Evolutionary conservation across 64 coral and sea anemone species (phyloP).

Genomic region (Pocillopora damicornis): DNA sequence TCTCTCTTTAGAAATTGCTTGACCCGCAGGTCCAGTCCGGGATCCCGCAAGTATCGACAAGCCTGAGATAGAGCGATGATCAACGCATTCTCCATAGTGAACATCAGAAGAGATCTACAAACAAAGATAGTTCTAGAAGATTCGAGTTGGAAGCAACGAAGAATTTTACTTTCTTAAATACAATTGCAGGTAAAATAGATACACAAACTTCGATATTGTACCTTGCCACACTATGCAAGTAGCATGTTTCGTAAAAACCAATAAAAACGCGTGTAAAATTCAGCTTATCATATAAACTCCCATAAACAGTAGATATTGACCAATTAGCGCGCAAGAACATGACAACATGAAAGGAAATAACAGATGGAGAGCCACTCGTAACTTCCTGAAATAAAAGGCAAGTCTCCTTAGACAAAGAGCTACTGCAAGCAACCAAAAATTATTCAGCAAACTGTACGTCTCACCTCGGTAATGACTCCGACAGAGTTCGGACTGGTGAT

Average conservation of each 20-base stretch:
- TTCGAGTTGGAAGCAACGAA: background rate
- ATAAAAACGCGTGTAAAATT: too few species aligned
- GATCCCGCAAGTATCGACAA: constrained; percentile 66
- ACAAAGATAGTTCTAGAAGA: background rate
- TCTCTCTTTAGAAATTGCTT: constrained; percentile 71
- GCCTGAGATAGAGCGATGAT: constrained; percentile 53
- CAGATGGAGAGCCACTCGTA: too few species aligned
- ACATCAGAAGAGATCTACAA: constrained; percentile 51
- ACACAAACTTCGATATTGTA: too few species aligned
- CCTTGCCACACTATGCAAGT: too few species aligned
- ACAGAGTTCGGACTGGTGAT: constrained; percentile 81
- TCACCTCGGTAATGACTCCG: constrained; percentile 80
- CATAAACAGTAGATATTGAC: too few species aligned
- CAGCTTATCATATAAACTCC: too few species aligned
- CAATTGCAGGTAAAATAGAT: background rate
- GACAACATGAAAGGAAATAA: too few species aligned
- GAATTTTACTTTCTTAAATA: background rate
- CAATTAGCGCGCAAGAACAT: too few species aligned
- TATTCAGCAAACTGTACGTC: background rate
- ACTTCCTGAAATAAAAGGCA: too few species aligned
- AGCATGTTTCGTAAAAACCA: too few species aligned
- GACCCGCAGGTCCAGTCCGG: constrained; percentile 54
- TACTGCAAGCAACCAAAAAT: too few species aligned
- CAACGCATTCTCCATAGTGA: constrained; percentile 66
- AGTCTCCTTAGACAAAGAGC: too few species aligned